Evolutionary conservation across 2,113 vertebrate species (phyloP).

Genomic region (Grantiella picta): DNA sequence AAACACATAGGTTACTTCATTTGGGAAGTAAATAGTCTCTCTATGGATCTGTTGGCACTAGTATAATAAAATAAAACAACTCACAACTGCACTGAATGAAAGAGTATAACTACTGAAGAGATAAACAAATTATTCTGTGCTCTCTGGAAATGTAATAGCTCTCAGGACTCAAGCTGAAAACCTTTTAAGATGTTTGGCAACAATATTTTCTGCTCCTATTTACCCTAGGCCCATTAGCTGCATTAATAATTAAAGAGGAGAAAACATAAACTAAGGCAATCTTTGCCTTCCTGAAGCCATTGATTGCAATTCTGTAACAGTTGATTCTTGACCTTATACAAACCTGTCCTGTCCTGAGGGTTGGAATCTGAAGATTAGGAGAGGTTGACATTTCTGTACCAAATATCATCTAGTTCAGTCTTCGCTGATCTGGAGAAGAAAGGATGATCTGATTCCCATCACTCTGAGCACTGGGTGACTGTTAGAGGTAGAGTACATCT

Average conservation of each 20-base stretch:
- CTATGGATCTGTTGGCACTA: not conserved
- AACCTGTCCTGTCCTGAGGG: not conserved
- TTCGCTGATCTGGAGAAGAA: not conserved
- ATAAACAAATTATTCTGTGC: slow-evolving; percentile 32
- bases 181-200: slow-evolving; percentile 48
- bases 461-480: not conserved
- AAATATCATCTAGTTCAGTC: not conserved
- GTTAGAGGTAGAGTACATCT: not conserved
- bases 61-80: not conserved
- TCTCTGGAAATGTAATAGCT: slow-evolving; percentile 29
- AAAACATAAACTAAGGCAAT: not conserved
- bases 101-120: not conserved
- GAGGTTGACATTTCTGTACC: not conserved
- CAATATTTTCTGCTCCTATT: slow-evolving; percentile 34
- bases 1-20: not conserved
- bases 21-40: slow-evolving; percentile 22
- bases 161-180: slow-evolving; percentile 29
- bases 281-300: slow-evolving; percentile 26
- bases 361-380: not conserved
- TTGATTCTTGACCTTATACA: slow-evolving; percentile 24
- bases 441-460: not conserved
- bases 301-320: not conserved
- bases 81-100: not conserved
- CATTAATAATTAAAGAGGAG: slow-evolving; percentile 55
- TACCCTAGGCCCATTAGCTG: slow-evolving; percentile 13